Evolutionary conservation across 1,140 invertebrate species (phyloP), one percentile per base, ranked within the genome.

Genomic region (Penaeus vannamei): DNA sequence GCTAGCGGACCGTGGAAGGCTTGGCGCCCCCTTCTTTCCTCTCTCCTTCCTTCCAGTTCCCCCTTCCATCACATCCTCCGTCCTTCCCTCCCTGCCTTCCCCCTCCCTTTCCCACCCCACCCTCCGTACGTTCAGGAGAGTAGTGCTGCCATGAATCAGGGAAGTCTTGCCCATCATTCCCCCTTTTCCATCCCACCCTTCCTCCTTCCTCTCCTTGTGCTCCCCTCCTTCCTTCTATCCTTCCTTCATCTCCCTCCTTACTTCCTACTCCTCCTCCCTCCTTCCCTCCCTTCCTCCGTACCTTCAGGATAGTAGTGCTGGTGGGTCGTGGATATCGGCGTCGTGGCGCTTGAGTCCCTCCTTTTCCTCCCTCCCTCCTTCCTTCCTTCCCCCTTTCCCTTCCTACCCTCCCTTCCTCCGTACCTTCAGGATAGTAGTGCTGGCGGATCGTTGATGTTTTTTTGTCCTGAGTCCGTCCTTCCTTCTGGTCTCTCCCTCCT

Each of bases 301-400:
- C 88, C 94, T 91, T 94, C 94, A 1, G 94, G 94, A 90, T 94
- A 94, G 90, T 93, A 93, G 85, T 94, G 93, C 85, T 93, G 93
- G 23, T 92, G 95, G 93, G 97, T 97, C 77, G 96, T 96, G n/a
- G 95, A 94, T 10, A 96, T 96, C 93, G 82, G 96, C 94, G 83
- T 96, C 96, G 91, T 95, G 94, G 29, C 96, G 94, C 77, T 96
- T 94, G 91, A 97, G 93, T 1, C 96, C 96, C 1, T 81, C 79
- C 22, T 46, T 5, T 10, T 10, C 10, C 42, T 46, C 42, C 10
- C 42, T 10, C 10, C 42, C 42, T 10, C 42, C 42, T 46, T 10
- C 3, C 10, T 46, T 10, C 3, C 3, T 5, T 10, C 42, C 10
- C 42, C 42, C 42, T 46, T n/a, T n/a, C n/a, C n/a, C n/a, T n/a